Conservation (phyloP, 2,113 vertebrate genomes). For the Triplophysa tibetana region DNA sequence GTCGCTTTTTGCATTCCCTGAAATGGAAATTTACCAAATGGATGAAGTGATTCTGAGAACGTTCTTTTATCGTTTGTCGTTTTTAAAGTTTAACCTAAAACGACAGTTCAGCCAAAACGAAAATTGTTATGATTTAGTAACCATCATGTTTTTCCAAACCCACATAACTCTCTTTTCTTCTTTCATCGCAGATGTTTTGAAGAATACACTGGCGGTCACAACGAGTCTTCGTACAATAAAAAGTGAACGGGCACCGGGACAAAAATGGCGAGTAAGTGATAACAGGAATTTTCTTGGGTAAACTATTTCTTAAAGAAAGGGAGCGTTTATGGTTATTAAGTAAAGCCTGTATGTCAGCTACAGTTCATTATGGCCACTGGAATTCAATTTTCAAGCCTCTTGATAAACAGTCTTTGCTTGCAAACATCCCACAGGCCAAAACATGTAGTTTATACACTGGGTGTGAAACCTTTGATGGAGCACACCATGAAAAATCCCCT, state of each 20-base stretch:
- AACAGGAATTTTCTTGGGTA: not conserved
- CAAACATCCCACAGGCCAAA: slow-evolving; percentile 6
- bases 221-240: no score
- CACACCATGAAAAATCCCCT: slow-evolving; percentile 26
- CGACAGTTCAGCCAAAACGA: no score
- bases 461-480: slow-evolving; percentile 21
- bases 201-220: no score
- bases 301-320: not conserved
- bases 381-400: not conserved
- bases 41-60: not conserved
- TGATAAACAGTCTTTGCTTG: not conserved
- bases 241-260: no score
- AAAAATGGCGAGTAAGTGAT: not conserved
- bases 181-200: no score
- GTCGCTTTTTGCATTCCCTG: slow-evolving; percentile 17
- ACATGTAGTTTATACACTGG: slow-evolving; percentile 12
- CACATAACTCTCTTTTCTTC: no score
- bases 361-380: not conserved
- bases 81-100: no score
- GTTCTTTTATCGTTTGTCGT: not conserved
- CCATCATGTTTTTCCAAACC: no score
- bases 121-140: no score
- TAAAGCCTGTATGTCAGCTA: no score
- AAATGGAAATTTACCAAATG: slow-evolving; percentile 1
- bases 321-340: no score